Evolutionary conservation across 1,140 invertebrate genomes (phyloP).

Genomic region (Bactericera cockerelli): DNA sequence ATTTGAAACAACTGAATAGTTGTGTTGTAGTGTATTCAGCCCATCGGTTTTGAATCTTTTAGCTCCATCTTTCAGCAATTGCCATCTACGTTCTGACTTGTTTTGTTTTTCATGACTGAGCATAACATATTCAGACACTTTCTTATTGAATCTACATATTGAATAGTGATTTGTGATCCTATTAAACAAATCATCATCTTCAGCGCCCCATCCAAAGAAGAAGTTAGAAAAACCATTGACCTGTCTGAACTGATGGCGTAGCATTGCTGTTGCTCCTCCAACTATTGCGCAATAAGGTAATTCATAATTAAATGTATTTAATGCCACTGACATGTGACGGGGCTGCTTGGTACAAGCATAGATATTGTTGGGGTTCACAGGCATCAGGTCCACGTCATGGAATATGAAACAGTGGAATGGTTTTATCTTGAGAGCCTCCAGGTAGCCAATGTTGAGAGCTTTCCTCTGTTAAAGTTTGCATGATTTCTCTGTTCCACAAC

Average conservation of each 20-base stretch:
- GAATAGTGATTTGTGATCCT: conserved; percentile 36
- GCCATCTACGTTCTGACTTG: conserved; percentile 27
- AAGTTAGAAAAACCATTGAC: conserved; percentile 88
- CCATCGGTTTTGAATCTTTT: conserved; percentile 45
- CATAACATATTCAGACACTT: conserved; percentile 61
- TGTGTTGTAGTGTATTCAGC: conserved; percentile 45
- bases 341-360: conserved; percentile 79
- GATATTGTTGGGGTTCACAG: conserved; percentile 72
- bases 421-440: conserved; percentile 47
- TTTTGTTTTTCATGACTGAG: conserved; percentile 47
- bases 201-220: conserved; percentile 76
- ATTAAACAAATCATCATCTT: conserved; percentile 62
- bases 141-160: conserved; percentile 51
- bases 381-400: conserved; percentile 89
- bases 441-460: conserved; percentile 86
- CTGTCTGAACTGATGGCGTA: conserved; percentile 47
- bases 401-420: conserved; percentile 78
- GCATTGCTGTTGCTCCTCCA: conserved; percentile 59
- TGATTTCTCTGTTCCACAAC: conserved; percentile 72
- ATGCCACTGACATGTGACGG: conserved; percentile 79
- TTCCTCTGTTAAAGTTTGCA: conserved; percentile 78
- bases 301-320: conserved; percentile 75
- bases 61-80: conserved; percentile 31
- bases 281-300: conserved; percentile 55
- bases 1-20: conserved; percentile 29